Conservation (phyloP, 2,797 vertebrate genomes). For the Myotis findleyi region DNA sequence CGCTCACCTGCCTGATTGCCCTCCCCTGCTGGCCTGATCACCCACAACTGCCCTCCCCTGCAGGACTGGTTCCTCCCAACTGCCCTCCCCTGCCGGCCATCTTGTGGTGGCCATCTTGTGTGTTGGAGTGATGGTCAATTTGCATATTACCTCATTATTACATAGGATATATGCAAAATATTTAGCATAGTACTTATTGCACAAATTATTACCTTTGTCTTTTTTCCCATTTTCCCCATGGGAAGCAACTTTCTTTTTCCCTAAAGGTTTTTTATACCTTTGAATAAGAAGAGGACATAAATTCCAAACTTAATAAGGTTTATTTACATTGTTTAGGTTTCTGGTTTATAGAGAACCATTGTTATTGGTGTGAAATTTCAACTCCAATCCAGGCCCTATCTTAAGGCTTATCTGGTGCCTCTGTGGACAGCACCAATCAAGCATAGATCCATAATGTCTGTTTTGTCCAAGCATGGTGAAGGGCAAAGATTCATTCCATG, state of each 20-base stretch:
- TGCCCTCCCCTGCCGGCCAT: no score
- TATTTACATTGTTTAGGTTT: background rate
- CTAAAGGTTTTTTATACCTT: background rate
- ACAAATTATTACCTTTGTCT: background rate
- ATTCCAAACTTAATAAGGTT: background rate
- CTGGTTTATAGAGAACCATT: background rate
- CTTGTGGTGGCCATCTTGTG: no score
- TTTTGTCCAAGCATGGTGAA: constrained; percentile 30
- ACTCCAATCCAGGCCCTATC: background rate
- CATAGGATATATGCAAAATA: background rate
- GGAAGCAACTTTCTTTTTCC: background rate
- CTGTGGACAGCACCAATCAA: background rate
- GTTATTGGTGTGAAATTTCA: background rate
- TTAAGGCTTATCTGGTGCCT: background rate
- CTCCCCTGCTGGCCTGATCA: no score
- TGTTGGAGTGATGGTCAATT: no score
- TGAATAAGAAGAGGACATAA: background rate
- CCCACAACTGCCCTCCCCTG: no score
- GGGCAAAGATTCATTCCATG: constrained; percentile 34
- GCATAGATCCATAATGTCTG: background rate
- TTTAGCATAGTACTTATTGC: background rate
- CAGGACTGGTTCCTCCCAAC: no score
- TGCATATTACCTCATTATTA: no score
- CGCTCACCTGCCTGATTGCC: no score
- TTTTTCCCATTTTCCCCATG: background rate